Conservation (phyloP, 2,113 vertebrate genomes). For the Malaclemys terrapin region DNA sequence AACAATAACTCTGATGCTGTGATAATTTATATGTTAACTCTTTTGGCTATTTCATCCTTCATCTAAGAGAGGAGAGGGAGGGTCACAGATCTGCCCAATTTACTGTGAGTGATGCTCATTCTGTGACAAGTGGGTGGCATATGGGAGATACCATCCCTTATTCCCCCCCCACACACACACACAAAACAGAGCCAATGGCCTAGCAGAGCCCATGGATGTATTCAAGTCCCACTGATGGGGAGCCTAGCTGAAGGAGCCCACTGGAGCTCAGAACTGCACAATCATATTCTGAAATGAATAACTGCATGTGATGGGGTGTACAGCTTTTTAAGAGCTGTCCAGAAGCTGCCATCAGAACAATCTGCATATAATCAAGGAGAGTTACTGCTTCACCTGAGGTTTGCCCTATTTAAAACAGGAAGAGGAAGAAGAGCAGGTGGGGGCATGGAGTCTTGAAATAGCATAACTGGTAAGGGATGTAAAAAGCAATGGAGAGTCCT, state of each 20-base stretch:
- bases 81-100: background rate
- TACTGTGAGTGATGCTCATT: background rate
- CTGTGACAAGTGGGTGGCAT: background rate
- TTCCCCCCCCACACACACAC: accelerated
- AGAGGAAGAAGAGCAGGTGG: too few species aligned
- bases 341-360: background rate
- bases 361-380: background rate
- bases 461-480: background rate
- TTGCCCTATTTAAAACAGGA: background rate
- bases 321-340: background rate
- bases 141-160: background rate
- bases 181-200: background rate
- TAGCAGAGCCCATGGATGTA: background rate
- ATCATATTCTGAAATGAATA: background rate
- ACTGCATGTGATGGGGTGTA: background rate
- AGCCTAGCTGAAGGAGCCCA: background rate
- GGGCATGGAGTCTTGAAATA: background rate
- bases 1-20: background rate
- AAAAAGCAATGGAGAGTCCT: too few species aligned
- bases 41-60: background rate
- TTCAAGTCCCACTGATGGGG: background rate
- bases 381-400: background rate
- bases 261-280: background rate
- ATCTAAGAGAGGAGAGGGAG: slow-evolving; percentile 4
- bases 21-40: background rate